Evolutionary conservation across 2,797 vertebrate genomes (phyloP).

Genomic region (Gadopsis marmoratus): DNA sequence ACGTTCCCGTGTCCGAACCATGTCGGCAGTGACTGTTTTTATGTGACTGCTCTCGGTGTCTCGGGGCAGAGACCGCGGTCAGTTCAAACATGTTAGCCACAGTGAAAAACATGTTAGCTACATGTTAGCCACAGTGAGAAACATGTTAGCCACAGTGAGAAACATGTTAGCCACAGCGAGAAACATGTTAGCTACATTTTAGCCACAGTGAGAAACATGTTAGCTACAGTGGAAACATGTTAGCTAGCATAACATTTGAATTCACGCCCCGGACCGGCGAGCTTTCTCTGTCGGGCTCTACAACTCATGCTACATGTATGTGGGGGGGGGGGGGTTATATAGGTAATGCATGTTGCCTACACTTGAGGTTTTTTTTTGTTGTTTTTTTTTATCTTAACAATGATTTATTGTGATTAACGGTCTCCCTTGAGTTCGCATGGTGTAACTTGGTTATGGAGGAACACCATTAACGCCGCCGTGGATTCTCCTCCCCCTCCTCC

Average conservation of each 20-base stretch:
- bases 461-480: conserved; percentile 4
- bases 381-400: neutral
- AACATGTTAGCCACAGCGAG: too few relatives aligned
- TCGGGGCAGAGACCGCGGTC: too few relatives aligned
- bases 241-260: conserved; percentile 64
- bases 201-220: too few relatives aligned
- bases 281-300: neutral
- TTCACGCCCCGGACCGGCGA: conserved; percentile 48
- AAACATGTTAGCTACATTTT: too few relatives aligned
- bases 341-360: neutral
- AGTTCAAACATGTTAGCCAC: too few relatives aligned
- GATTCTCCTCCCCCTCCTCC: neutral
- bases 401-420: conserved; percentile 16
- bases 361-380: neutral
- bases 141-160: too few relatives aligned
- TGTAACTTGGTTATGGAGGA: conserved; percentile 55
- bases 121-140: too few relatives aligned
- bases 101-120: too few relatives aligned
- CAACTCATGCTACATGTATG: neutral
- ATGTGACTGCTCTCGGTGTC: conserved; percentile 22
- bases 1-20: conserved; percentile 61
- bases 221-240: conserved; percentile 54
- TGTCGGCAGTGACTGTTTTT: conserved; percentile 22
- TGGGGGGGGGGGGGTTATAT: neutral
- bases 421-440: conserved; percentile 46